Evolutionary conservation across 2,113 vertebrate genomes (phyloP).

Genomic region (Lathamus discolor): DNA sequence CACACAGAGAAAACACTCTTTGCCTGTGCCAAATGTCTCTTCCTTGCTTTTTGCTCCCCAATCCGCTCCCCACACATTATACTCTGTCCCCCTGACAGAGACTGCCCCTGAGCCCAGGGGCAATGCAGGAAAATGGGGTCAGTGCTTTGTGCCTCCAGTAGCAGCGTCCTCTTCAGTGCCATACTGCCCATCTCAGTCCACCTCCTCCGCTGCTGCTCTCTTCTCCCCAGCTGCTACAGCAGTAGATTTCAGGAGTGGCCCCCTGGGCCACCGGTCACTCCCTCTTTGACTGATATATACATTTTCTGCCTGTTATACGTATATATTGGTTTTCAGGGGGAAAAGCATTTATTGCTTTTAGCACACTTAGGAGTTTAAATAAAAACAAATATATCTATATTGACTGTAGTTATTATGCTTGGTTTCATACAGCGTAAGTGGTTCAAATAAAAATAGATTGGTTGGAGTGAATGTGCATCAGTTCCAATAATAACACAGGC

Average conservation of each 20-base stretch:
- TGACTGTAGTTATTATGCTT: constrained; percentile 72
- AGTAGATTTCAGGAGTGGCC: neutral
- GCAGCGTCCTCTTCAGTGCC: neutral
- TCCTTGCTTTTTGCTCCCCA: neutral
- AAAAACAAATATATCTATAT: constrained; percentile 77
- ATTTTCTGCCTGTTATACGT: constrained; percentile 32
- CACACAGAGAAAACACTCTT: neutral
- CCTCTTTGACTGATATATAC: constrained; percentile 27
- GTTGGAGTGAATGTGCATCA: constrained; percentile 67
- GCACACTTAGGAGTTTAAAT: constrained; percentile 73
- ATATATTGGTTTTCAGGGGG: constrained; percentile 56
- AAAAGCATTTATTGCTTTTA: constrained; percentile 70
- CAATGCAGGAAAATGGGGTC: neutral
- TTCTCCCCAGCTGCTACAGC: neutral
- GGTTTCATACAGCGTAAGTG: constrained; percentile 72
- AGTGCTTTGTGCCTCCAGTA: neutral
- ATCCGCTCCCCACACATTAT: rapidly evolving
- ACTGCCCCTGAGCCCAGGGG: neutral
- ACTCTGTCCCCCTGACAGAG: no score
- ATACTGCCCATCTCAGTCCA: rapidly evolving
- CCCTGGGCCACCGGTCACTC: neutral
- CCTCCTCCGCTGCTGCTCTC: rapidly evolving
- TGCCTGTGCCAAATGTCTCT: neutral
- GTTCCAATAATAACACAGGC: constrained; percentile 71
- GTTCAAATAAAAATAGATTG: constrained; percentile 79